A percentile compares a stretch with the other conserved stretches of the same genome.
These are phyloP conservation scores for Eumeta japonica DNA, from an alignment of 1,140 invertebrate species.

Conservation along the genomic window DNA sequence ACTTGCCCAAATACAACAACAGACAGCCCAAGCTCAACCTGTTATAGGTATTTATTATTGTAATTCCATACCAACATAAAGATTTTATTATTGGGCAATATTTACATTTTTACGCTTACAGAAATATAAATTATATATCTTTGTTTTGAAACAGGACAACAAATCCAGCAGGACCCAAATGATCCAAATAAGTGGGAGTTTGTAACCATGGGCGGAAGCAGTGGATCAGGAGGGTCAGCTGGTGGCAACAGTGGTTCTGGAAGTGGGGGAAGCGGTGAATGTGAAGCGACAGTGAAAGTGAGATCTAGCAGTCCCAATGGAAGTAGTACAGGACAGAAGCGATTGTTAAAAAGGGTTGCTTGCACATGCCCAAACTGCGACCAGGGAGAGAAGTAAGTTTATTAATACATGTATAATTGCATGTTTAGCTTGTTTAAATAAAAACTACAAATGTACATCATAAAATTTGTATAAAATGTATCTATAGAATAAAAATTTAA, in stretches of 20 bases:
- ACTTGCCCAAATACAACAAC: conserved; percentile 34
- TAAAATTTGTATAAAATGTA: too few species aligned
- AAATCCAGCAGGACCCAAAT: conserved; percentile 72
- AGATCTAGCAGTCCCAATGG: conserved; percentile 25
- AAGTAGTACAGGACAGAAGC: conserved; percentile 23
- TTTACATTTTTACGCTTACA: neutral
- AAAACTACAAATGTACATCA: too few species aligned
- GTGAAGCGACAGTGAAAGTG: neutral
- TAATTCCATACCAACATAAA: neutral
- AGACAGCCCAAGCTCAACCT: conserved; percentile 23
- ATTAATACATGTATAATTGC: conserved; percentile 7
- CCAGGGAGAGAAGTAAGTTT: conserved; percentile 73
- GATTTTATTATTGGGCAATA: neutral
- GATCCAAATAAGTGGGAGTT: conserved; percentile 82
- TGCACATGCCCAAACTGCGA: conserved; percentile 97
- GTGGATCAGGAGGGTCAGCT: conserved; percentile 24
- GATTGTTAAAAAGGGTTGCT: conserved; percentile 72
- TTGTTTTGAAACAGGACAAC: conserved; percentile 46
- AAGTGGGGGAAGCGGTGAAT: neutral
- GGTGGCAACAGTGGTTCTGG: conserved; percentile 6
- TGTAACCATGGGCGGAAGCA: conserved; percentile 58
- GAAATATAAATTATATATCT: neutral
- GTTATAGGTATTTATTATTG: conserved; percentile 26
- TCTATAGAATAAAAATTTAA: neutral
- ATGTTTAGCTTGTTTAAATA: neutral